phyloP scores from a whole-genome alignment of 2,888 invertebrate species.

The Artemia sinica region DNA sequence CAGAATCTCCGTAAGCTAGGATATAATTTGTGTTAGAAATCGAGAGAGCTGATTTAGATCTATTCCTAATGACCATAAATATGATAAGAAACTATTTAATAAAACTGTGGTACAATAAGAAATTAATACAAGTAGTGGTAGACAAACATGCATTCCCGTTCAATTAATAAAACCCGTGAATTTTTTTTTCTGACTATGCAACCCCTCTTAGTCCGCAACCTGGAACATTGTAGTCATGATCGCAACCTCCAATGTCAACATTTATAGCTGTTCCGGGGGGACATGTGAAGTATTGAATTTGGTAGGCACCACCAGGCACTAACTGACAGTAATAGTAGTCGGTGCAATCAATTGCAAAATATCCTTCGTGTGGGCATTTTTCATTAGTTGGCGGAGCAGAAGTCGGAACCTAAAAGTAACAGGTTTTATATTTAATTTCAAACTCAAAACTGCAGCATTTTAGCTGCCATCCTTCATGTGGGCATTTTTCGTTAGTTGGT shows the following conservation, averaged over 20 bases:
- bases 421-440: no score
- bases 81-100: no score
- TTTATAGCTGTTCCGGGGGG: slow-evolving; percentile 25
- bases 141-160: no score
- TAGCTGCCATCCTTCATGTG: slow-evolving; percentile 20
- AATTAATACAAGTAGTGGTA: no score
- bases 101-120: no score
- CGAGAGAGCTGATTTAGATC: no score
- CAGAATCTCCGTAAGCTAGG: no score
- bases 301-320: slow-evolving; percentile 19
- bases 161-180: no score
- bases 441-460: no score
- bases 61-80: no score
- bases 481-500: slow-evolving; percentile 18
- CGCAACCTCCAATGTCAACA: slow-evolving; percentile 23
- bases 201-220: slow-evolving; percentile 21
- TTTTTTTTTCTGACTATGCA: no score
- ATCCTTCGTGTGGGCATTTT: slow-evolving; percentile 20
- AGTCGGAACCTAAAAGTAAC: slow-evolving; percentile 8
- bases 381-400: slow-evolving; percentile 15
- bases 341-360: slow-evolving; percentile 25
- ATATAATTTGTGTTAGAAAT: no score
- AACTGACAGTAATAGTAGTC: slow-evolving; percentile 25
- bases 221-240: slow-evolving; percentile 23
- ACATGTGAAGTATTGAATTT: slow-evolving; percentile 24